Conservation (phyloP, 2,797 vertebrate species). For the Sebastes matsubarae region DNA sequence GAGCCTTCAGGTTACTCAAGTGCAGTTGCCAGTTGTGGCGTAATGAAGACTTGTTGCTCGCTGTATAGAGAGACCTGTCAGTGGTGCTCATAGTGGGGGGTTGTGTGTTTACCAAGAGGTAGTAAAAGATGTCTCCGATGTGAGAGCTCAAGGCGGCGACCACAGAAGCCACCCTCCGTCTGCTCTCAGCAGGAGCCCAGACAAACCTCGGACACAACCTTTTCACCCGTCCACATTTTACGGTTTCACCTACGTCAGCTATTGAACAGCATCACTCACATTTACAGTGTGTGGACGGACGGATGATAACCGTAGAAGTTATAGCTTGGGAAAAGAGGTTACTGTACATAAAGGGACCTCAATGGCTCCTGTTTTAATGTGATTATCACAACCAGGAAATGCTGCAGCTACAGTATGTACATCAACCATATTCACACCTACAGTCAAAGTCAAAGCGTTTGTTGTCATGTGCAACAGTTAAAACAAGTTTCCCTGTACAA, state of each 20-base stretch:
- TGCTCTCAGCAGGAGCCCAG: conserved; percentile 40
- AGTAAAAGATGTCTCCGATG: conserved; percentile 65
- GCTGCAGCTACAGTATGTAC: background rate
- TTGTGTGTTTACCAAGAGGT: conserved; percentile 60
- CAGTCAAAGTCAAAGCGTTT: background rate
- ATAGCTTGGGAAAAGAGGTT: background rate
- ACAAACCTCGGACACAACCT: conserved; percentile 40
- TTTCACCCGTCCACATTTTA: conserved; percentile 55
- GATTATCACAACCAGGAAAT: background rate
- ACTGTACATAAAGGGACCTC: background rate
- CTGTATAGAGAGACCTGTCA: conserved; percentile 22
- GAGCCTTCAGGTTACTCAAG: background rate
- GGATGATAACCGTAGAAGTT: background rate
- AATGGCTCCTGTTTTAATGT: background rate
- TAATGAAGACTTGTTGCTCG: conserved; percentile 4
- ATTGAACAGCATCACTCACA: conserved; percentile 26
- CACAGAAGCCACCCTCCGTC: conserved; percentile 17
- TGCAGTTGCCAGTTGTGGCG: conserved; percentile 1
- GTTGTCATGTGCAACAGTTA: too few relatives aligned
- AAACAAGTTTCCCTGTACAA: too few relatives aligned
- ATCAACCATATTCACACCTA: background rate
- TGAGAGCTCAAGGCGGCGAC: conserved; percentile 20
- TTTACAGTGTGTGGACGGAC: conserved; percentile 24
- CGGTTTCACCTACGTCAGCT: conserved; percentile 34
- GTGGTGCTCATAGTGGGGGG: conserved; percentile 26